Conservation (phyloP, 2,888 invertebrate genomes). For the Nephrotoma appendiculata region DNA sequence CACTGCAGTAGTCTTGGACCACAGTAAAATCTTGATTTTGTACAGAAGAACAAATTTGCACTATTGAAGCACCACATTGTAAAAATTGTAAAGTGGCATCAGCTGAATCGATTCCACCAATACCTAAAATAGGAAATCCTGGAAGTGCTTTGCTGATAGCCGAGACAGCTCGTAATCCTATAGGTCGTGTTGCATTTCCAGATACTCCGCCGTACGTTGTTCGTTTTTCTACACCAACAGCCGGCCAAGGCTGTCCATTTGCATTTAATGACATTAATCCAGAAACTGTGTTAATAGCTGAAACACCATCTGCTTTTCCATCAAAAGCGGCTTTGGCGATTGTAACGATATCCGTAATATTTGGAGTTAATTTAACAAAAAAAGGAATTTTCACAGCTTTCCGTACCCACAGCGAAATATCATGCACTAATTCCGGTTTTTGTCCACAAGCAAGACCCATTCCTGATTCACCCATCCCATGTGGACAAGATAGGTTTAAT, state of each 20-base stretch:
- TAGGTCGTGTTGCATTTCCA: slow-evolving; percentile 88
- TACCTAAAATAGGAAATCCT: slow-evolving; percentile 84
- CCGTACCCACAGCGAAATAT: slow-evolving; percentile 85
- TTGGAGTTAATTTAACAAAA: slow-evolving; percentile 95
- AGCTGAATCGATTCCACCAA: slow-evolving; percentile 95
- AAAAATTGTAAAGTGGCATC: slow-evolving; percentile 91
- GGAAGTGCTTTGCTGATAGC: slow-evolving; percentile 72
- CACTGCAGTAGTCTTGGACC: slow-evolving; percentile 86
- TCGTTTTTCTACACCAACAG: slow-evolving; percentile 57
- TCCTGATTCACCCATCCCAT: slow-evolving; percentile 96
- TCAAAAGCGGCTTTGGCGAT: slow-evolving; percentile 84
- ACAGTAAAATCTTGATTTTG: slow-evolving; percentile 98
- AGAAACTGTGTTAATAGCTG: slow-evolving; percentile 95
- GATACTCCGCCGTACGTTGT: slow-evolving; percentile 94
- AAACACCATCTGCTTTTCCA: slow-evolving; percentile 86
- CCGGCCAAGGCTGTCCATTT: slow-evolving; percentile 83
- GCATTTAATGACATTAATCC: slow-evolving; percentile 79
- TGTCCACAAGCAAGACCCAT: slow-evolving; percentile 99
- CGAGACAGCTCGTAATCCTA: slow-evolving; percentile 83
- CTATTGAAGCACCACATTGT: slow-evolving; percentile 78
- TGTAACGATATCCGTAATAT: slow-evolving; percentile 82
- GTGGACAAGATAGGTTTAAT: slow-evolving; percentile 92
- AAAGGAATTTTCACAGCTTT: slow-evolving; percentile 81
- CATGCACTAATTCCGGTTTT: slow-evolving; percentile 72
- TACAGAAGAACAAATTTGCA: slow-evolving; percentile 92